Conservation (phyloP, 2,113 vertebrate species). For the Ageneiosus marmoratus region DNA sequence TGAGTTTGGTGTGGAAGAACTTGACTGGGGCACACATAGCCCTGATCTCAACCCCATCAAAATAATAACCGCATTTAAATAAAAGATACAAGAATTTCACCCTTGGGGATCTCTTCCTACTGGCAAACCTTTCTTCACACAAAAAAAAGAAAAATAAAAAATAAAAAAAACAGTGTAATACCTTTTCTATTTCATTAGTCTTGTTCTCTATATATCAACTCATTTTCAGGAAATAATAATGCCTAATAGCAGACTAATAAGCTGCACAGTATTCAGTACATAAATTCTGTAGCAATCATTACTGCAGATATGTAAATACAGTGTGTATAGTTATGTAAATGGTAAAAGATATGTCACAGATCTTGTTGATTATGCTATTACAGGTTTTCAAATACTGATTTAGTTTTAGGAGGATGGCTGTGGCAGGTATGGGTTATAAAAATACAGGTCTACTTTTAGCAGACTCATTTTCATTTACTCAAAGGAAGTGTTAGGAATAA, state of each 20-base stretch:
- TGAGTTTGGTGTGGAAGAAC: too few relatives aligned
- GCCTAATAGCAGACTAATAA: neutral
- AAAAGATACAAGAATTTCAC: neutral
- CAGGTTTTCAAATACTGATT: neutral
- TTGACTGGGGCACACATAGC: too few relatives aligned
- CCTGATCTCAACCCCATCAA: too few relatives aligned
- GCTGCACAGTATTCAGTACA: neutral
- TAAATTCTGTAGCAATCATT: neutral
- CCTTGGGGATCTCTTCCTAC: neutral
- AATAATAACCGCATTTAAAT: too few relatives aligned
- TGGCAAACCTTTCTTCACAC: neutral
- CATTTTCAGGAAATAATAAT: neutral
- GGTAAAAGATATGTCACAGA: neutral
- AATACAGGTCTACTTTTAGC: neutral
- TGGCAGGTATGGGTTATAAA: neutral
- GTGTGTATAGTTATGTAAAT: conserved; percentile 9
- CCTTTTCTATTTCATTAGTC: neutral
- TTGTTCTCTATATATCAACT: neutral
- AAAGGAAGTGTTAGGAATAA: conserved; percentile 6
- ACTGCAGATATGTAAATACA: conserved; percentile 15
- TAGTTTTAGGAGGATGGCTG: neutral
- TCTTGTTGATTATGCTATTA: conserved; percentile 3
- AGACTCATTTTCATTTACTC: neutral
- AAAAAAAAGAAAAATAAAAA: too few relatives aligned
- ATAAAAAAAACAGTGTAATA: neutral